Conservation (phyloP, 2,113 vertebrate genomes). For the Chloropsis cyanopogon region DNA sequence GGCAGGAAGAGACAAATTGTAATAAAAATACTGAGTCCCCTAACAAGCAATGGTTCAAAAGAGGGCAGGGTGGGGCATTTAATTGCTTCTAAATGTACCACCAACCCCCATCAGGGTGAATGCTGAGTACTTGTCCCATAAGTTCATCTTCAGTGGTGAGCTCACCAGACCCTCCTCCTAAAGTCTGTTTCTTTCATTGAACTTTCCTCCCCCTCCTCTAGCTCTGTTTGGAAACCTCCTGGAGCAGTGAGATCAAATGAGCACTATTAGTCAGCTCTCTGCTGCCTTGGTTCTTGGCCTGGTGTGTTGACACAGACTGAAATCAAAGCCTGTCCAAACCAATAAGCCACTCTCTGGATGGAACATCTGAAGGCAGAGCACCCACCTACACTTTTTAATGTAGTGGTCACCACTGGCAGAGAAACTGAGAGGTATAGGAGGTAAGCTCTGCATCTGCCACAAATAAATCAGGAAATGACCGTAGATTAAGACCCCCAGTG, state of each 20-base stretch:
- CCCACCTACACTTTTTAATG: not conserved
- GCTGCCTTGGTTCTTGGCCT: not conserved
- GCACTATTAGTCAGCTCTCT: not conserved
- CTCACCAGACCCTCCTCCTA: not conserved
- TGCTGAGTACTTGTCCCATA: not conserved
- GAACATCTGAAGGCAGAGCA: not conserved
- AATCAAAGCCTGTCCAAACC: not conserved
- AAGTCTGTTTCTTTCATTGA: not conserved
- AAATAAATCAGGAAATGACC: not conserved
- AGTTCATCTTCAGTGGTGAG: not conserved
- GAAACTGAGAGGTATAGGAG: not conserved
- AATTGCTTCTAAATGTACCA: not conserved
- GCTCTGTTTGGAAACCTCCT: not conserved
- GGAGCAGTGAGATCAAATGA: not conserved
- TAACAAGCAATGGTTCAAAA: not conserved
- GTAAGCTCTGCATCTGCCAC: not conserved
- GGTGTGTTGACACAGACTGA: not conserved
- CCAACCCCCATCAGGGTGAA: not conserved
- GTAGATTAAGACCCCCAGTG: not conserved
- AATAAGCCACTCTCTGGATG: not conserved
- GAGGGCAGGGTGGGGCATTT: not conserved
- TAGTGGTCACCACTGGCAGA: not conserved
- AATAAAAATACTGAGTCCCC: not conserved
- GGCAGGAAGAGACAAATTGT: not conserved
- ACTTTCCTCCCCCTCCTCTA: not conserved